phyloP scores from a whole-genome alignment of 2,888 invertebrate species.

The Chymomyza procnemis region DNA sequence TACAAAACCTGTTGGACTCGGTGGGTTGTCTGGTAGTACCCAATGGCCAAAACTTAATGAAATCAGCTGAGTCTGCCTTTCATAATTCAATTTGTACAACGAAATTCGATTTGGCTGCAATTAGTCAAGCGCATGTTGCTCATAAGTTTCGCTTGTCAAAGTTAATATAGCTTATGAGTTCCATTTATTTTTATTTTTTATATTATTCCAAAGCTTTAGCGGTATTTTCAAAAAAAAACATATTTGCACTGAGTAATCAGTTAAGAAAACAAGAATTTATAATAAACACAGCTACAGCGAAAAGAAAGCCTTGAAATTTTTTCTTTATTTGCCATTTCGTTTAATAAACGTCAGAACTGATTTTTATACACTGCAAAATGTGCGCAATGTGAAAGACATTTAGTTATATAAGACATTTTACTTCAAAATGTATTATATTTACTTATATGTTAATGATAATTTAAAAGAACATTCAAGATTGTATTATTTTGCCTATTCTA shows the following conservation, averaged over 20 bases:
- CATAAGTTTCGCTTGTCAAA: neutral
- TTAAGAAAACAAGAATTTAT: neutral
- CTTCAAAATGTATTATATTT: too few species aligned
- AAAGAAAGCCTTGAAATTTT: conserved; percentile 1
- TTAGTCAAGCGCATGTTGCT: conserved; percentile 14
- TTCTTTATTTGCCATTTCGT: neutral
- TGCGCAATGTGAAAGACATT: neutral
- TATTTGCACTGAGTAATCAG: neutral
- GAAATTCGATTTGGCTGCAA: conserved; percentile 23
- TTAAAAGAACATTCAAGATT: too few species aligned
- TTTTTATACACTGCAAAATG: neutral
- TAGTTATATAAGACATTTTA: neutral
- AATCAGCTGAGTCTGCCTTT: neutral
- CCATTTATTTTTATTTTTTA: neutral
- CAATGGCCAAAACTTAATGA: neutral
- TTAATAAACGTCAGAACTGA: neutral
- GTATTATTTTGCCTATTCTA: too few species aligned
- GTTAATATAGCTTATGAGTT: neutral
- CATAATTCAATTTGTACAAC: conserved; percentile 33
- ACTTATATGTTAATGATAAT: too few species aligned
- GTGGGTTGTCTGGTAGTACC: neutral
- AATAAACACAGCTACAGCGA: neutral
- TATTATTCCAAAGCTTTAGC: neutral
- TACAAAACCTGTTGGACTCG: conserved; percentile 21
- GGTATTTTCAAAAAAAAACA: neutral